A percentile compares a stretch with the other conserved stretches of the same genome.
These are phyloP conservation scores for Bostrychus sinensis DNA, from an alignment of 2,113 vertebrate genomes.

Conservation along the genomic window DNA sequence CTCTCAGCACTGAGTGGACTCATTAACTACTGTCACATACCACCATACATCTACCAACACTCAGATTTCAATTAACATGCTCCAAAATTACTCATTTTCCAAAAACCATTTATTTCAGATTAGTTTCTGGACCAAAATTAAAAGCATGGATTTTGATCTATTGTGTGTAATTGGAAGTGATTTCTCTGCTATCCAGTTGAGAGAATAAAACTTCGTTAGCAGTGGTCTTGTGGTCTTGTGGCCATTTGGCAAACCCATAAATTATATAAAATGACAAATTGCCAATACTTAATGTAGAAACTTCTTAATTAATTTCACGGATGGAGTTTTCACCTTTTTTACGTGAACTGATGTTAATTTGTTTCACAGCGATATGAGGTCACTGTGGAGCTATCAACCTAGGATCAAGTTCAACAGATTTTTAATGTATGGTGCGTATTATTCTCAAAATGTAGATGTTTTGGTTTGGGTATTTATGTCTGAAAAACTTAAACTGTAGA, in stretches of 20 bases:
- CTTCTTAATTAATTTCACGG: conserved; percentile 64
- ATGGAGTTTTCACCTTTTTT: conserved; percentile 44
- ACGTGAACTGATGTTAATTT: conserved; percentile 30
- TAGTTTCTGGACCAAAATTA: conserved; percentile 57
- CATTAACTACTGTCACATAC: conserved; percentile 57
- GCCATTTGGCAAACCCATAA: conserved; percentile 43
- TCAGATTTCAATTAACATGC: conserved; percentile 64
- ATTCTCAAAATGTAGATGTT: background rate
- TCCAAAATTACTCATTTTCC: conserved; percentile 56
- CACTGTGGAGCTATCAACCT: conserved; percentile 10
- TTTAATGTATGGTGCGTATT: no score
- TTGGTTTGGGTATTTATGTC: background rate
- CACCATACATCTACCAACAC: conserved; percentile 25
- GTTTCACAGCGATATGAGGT: conserved; percentile 22
- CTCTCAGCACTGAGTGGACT: conserved; percentile 22
- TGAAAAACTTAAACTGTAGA: background rate
- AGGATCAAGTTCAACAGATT: background rate
- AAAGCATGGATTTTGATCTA: conserved; percentile 57
- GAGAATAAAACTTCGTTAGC: conserved; percentile 37
- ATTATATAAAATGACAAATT: conserved; percentile 60
- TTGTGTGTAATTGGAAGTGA: conserved; percentile 63
- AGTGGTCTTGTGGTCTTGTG: conserved; percentile 20
- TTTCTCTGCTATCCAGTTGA: conserved; percentile 34
- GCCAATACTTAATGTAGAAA: conserved; percentile 26
- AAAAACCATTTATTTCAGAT: conserved; percentile 57